Percentiles rank a stretch among this genome's conserved stretches.
Evolutionary conservation across 92 coral and sea anemone species (phyloP).

Genomic region (Plumapathes pennacea): DNA sequence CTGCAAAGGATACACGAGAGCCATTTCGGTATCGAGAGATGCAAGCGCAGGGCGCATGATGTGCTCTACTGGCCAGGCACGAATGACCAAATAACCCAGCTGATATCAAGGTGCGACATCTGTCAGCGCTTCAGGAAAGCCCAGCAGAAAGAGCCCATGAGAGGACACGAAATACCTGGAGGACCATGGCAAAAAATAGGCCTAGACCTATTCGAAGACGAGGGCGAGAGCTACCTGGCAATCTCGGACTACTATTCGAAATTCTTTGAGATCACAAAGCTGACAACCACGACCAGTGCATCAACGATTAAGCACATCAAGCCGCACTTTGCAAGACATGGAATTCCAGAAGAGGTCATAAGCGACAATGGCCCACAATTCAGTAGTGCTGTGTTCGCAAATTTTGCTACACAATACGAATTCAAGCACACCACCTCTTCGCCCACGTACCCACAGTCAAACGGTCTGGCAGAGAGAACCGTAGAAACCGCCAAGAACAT

Average conservation of each 20-base stretch:
- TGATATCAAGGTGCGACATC: slow-evolving; percentile 23
- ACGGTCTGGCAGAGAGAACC: too few species aligned
- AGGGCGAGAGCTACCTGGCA: slow-evolving; percentile 12
- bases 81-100: slow-evolving; percentile 38
- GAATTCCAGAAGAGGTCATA: slow-evolving; percentile 38
- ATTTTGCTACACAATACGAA: too few species aligned
- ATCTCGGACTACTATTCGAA: slow-evolving; percentile 51
- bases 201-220: slow-evolving; percentile 30
- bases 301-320: slow-evolving; percentile 34
- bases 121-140: slow-evolving; percentile 42
- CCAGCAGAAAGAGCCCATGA: slow-evolving; percentile 48
- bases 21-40: slow-evolving; percentile 16
- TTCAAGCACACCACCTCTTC: too few species aligned
- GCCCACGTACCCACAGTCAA: too few species aligned
- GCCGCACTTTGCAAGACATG: slow-evolving; percentile 41
- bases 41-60: slow-evolving; percentile 42
- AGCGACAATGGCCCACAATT: slow-evolving; percentile 56
- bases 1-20: slow-evolving; percentile 36
- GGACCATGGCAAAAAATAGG: slow-evolving; percentile 36
- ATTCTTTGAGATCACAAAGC: slow-evolving; percentile 39
- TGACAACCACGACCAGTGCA: slow-evolving; percentile 24
- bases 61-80: slow-evolving; percentile 46
- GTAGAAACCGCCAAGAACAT: too few species aligned
- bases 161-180: slow-evolving; percentile 16
- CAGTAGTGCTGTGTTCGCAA: slow-evolving; percentile 8